Evolutionary conservation across 2,888 invertebrate species (phyloP), one percentile per base, ranked within the genome.

Genomic region (Thyatira batis): DNA sequence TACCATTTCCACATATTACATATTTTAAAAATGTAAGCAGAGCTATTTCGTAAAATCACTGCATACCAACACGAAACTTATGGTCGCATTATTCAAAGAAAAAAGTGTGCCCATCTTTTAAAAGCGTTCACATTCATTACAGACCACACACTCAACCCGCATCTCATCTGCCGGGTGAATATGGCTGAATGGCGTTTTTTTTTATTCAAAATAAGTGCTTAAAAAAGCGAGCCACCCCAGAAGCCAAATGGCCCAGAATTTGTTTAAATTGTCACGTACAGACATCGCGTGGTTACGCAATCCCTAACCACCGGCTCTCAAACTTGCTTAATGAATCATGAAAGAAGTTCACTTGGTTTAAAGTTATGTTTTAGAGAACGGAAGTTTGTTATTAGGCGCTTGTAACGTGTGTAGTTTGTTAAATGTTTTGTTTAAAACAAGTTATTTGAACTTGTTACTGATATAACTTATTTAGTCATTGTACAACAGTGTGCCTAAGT

Each of bases 191-290:
- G 74, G 82, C 68, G 64, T 43, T 54, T 59, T 80, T 84, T 87
- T 89, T 87, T 84, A 89, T 89, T 88, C 77, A 88, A 89, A 90
- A 84, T 87, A 87, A 82, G 84, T 84, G 73, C 80, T 83, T 73
- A 84, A 87, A 90, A 89, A 84, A 78, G 67, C 72, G 73, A 75
- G 75, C 87, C 84, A 89, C 90, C 91, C 92, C 84, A 87, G 91
- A 87, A 89, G 90, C 89, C 91, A 92, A 92, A 92, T 92, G 92
- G 92, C 84, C 85, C 88, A 86, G 92, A 92, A 92, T 92, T 92
- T 92, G 92, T 92, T 92, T 92, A 92, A 92, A 92, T 91, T 92
- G 92, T 92, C 92, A 92, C 92, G 91, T 90, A 89, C 92, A 91
- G 92, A 87, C 84, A 86, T 79, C 77, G 84, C 83, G 83, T 66